Evolutionary conservation across 2,113 vertebrate genomes (phyloP).

Genomic region (Panurus biarmicus): DNA sequence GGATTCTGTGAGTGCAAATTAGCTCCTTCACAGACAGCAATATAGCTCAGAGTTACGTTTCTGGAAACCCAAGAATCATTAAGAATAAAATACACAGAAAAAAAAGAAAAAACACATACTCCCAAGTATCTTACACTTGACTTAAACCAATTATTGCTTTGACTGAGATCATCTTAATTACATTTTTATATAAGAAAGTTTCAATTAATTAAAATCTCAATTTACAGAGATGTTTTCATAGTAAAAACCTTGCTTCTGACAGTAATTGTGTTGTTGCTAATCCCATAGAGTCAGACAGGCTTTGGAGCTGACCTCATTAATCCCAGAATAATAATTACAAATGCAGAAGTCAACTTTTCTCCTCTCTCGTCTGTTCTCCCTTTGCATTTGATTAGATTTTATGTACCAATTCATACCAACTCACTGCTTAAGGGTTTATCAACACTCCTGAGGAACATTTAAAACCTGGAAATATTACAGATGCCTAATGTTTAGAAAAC

Average conservation of each 20-base stretch:
- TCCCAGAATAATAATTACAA: slow-evolving; percentile 22
- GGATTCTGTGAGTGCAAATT: neutral
- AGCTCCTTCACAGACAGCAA: neutral
- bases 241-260: neutral
- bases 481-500: neutral
- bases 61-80: neutral
- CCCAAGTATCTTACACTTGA: neutral
- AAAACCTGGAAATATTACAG: neutral
- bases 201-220: neutral
- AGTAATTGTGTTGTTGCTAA: neutral
- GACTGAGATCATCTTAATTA: neutral
- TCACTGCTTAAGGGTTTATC: neutral
- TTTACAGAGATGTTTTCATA: neutral
- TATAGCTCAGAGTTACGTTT: neutral
- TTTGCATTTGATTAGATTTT: neutral
- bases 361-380: neutral
- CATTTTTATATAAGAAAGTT: neutral
- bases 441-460: neutral
- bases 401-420: neutral
- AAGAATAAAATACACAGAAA: neutral
- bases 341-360: neutral
- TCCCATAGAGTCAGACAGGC: neutral
- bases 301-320: slow-evolving; percentile 43
- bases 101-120: neutral
- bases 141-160: neutral